A percentile compares a stretch with the other conserved stretches of the same genome.
phyloP scores from a whole-genome alignment of 2,113 vertebrate species.

The Hippopotamus amphibius region DNA sequence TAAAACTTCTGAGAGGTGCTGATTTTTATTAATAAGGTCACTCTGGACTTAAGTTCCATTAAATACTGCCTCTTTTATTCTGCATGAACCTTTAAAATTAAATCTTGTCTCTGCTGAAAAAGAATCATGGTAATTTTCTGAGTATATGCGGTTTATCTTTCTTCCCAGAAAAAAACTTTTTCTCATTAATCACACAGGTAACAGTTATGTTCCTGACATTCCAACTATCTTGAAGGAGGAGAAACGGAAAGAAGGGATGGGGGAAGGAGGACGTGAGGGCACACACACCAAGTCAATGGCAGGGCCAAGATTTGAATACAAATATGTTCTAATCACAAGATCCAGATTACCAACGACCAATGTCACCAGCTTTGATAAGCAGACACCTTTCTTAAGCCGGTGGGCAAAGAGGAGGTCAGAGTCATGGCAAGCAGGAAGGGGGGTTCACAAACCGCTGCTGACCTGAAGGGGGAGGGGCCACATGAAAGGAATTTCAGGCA shows the following conservation, averaged over 20 bases:
- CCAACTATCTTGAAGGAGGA: background rate
- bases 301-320: background rate
- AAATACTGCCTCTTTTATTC: background rate
- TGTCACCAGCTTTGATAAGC: background rate
- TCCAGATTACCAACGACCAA: background rate
- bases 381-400: background rate
- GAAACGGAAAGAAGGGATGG: background rate
- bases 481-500: rapidly evolving
- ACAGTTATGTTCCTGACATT: background rate
- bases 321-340: background rate
- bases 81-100: conserved; percentile 32
- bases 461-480: background rate
- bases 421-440: rapidly evolving
- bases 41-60: conserved; percentile 16
- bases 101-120: conserved; percentile 18
- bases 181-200: background rate
- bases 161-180: background rate
- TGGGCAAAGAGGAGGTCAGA: background rate
- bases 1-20: conserved; percentile 37
- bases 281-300: too few species aligned
- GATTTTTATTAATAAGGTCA: conserved; percentile 60
- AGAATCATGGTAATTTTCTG: conserved; percentile 13
- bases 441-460: background rate
- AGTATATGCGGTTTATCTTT: conserved; percentile 1
- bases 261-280: background rate